Percentiles rank a stretch among this genome's conserved stretches.
phyloP scores from a whole-genome alignment of 2,113 vertebrate species.

The Chroicocephalus ridibundus region DNA sequence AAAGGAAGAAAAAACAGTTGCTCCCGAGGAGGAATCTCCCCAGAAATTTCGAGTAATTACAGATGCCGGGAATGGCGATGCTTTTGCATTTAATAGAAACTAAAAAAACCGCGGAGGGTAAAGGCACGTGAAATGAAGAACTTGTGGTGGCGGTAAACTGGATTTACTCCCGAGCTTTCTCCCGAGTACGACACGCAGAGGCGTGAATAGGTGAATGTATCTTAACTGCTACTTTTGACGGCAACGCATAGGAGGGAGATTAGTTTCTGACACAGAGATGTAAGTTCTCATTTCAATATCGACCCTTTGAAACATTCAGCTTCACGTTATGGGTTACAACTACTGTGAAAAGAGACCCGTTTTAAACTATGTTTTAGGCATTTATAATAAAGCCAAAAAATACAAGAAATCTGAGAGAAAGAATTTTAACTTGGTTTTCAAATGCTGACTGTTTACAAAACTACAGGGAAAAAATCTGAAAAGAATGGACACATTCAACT shows the following conservation, averaged over 20 bases:
- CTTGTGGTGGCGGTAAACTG: not conserved
- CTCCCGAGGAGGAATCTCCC: not conserved
- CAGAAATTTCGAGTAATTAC: not conserved
- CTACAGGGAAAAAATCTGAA: not conserved
- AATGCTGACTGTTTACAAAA: not conserved
- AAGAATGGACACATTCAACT: not conserved
- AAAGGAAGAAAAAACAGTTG: not conserved
- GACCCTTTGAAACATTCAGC: not conserved
- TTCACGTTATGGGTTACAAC: not conserved
- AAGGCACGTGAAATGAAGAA: not conserved
- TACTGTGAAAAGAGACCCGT: not conserved
- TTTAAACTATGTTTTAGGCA: not conserved
- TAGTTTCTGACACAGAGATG: not conserved
- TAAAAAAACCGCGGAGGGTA: not conserved
- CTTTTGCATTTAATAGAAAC: not conserved
- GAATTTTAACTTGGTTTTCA: not conserved
- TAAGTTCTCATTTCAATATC: not conserved
- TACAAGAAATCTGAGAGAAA: not conserved
- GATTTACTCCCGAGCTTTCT: not conserved
- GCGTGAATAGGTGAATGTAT: not conserved
- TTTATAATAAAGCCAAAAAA: not conserved
- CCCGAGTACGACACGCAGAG: rapidly evolving
- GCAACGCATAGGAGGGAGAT: not conserved
- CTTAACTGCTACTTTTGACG: not conserved
- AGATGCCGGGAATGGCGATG: not conserved